Percentiles rank a stretch among this genome's conserved stretches.
These are phyloP conservation scores for Percina caprodes DNA, from an alignment of 2,113 vertebrate species.

Conservation along the genomic window DNA sequence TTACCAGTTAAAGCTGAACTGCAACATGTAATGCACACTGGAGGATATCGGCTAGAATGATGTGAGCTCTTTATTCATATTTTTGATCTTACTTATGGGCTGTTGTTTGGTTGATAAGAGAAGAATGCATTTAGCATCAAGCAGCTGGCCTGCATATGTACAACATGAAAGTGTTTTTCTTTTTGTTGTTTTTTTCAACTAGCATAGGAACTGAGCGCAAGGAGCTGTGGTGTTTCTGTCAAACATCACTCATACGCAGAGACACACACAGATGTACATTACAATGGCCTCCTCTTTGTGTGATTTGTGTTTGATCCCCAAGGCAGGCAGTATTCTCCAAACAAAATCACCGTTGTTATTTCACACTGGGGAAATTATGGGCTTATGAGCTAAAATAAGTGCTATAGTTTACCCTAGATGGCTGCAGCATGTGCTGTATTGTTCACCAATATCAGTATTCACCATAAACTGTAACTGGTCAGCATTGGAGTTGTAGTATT, in stretches of 20 bases:
- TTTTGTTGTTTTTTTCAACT: constrained; percentile 55
- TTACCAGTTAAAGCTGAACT: neutral
- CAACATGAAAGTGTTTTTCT: constrained; percentile 32
- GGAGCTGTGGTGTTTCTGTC: constrained; percentile 24
- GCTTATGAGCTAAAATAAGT: neutral
- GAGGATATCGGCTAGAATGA: constrained; percentile 4
- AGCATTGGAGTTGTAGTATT: neutral
- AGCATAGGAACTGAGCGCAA: constrained; percentile 27
- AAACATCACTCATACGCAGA: constrained; percentile 27
- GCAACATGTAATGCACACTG: constrained; percentile 2
- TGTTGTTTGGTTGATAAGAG: constrained; percentile 59
- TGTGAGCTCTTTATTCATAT: constrained; percentile 23
- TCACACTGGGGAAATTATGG: neutral
- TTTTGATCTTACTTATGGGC: constrained; percentile 37
- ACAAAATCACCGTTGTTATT: constrained; percentile 22
- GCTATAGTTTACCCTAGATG: neutral
- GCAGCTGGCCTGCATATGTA: constrained; percentile 71
- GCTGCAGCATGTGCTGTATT: neutral
- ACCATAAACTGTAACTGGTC: neutral
- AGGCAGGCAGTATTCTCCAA: neutral
- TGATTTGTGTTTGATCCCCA: constrained; percentile 32
- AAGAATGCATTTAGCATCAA: constrained; percentile 24
- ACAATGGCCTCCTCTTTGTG: constrained; percentile 20
- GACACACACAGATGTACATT: constrained; percentile 14
- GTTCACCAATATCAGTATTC: neutral